Evolutionary conservation across 2,888 invertebrate species (phyloP).

Genomic region (Catotricha subobsoleta): DNA sequence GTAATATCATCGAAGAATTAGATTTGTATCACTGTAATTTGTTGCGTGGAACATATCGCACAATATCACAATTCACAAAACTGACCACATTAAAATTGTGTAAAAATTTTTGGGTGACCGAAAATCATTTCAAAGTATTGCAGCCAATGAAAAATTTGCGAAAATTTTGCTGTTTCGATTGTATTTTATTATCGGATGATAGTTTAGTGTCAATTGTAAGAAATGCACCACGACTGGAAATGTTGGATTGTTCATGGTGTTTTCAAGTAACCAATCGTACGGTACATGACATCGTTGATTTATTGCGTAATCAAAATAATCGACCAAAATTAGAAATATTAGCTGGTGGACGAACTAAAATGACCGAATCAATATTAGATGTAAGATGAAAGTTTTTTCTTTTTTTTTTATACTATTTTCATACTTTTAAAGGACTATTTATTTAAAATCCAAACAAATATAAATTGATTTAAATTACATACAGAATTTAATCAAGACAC

Average conservation of each 20-base stretch:
- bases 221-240: neutral
- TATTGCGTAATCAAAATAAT: neutral
- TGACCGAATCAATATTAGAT: neutral
- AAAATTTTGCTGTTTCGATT: neutral
- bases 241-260: constrained; percentile 1
- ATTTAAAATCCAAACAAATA: too few species aligned
- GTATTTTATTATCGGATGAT: neutral
- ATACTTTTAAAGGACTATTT: too few species aligned
- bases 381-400: too few species aligned
- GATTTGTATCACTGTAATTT: constrained; percentile 4
- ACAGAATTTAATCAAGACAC: too few species aligned
- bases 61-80: neutral
- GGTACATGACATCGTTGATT: neutral
- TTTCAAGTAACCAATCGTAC: neutral
- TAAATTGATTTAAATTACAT: too few species aligned
- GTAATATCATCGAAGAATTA: neutral
- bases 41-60: neutral
- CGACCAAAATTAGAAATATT: neutral
- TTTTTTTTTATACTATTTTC: too few species aligned
- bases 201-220: neutral
- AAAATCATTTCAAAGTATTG: neutral
- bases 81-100: neutral
- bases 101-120: constrained; percentile 2
- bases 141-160: neutral
- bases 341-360: constrained; percentile 1